Percentiles rank a stretch among this genome's conserved stretches.
These are phyloP conservation scores for Indicator maculatus DNA, from an alignment of 2,113 vertebrate species.

Conservation along the genomic window DNA sequence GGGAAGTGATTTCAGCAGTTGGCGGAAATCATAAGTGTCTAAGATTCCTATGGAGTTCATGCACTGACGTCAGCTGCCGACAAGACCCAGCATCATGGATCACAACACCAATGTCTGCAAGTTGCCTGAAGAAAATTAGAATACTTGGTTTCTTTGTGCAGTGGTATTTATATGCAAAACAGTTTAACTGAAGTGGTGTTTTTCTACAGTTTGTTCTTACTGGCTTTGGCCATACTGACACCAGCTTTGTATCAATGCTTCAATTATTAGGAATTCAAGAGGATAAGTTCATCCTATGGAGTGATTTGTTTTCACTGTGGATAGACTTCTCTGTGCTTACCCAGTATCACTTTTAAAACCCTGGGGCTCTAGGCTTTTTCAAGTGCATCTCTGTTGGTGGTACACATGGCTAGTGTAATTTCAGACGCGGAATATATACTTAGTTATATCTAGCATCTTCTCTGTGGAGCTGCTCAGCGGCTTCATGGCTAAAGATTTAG, in stretches of 20 bases:
- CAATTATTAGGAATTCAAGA: neutral
- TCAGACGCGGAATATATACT: neutral
- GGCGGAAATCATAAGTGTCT: neutral
- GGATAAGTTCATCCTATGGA: neutral
- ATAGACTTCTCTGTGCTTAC: neutral
- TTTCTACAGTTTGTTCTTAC: neutral
- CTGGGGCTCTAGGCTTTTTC: neutral
- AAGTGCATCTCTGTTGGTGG: neutral
- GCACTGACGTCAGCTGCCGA: neutral
- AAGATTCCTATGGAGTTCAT: neutral
- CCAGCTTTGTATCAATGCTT: neutral
- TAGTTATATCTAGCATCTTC: neutral
- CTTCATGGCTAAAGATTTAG: neutral
- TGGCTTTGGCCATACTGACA: neutral
- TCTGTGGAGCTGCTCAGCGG: neutral
- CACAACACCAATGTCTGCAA: neutral
- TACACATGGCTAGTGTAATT: neutral
- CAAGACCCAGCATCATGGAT: neutral
- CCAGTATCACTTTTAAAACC: neutral
- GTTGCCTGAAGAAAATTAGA: neutral
- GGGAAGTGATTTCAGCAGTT: neutral
- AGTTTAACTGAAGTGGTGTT: neutral
- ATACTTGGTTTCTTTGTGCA: neutral
- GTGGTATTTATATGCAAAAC: neutral
- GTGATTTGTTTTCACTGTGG: neutral